A percentile compares a stretch with the other conserved stretches of the same genome.
Evolutionary conservation across 2,888 invertebrate species (phyloP).

Genomic region (Dynastes hyllus): DNA sequence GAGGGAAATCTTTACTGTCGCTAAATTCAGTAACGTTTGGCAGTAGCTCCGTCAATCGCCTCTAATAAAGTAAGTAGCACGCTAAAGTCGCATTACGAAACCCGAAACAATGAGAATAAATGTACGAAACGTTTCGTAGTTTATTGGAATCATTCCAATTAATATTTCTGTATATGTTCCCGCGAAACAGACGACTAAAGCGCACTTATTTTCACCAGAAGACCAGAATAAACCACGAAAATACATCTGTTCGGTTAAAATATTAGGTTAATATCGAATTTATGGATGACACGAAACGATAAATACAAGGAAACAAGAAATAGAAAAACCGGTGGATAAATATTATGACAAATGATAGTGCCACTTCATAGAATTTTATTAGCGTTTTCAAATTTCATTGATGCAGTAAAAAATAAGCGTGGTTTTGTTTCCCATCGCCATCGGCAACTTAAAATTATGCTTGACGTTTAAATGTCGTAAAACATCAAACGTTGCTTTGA

Average conservation of each 20-base stretch:
- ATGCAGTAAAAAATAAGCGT: constrained; percentile 24
- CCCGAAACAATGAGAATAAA: constrained; percentile 19
- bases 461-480: not conserved
- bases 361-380: constrained; percentile 20
- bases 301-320: constrained; percentile 1
- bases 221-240: constrained; percentile 21
- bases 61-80: not conserved
- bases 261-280: not conserved
- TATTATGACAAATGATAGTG: constrained; percentile 24
- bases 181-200: constrained; percentile 8
- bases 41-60: constrained; percentile 8
- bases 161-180: constrained; percentile 6
- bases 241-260: constrained; percentile 3
- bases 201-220: constrained; percentile 13
- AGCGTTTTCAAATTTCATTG: constrained; percentile 6
- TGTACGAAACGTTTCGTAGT: constrained; percentile 20
- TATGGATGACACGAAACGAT: not conserved
- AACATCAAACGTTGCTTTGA: not conserved
- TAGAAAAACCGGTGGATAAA: constrained; percentile 8
- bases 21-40: not conserved
- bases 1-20: not conserved
- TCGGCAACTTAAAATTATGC: not conserved
- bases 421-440: not conserved
- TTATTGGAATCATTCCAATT: constrained; percentile 36
- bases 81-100: constrained; percentile 15